Evolutionary conservation across 2,888 invertebrate species (phyloP), one percentile per base, ranked within the genome.

Genomic region (Micoletzkya japonica): DNA sequence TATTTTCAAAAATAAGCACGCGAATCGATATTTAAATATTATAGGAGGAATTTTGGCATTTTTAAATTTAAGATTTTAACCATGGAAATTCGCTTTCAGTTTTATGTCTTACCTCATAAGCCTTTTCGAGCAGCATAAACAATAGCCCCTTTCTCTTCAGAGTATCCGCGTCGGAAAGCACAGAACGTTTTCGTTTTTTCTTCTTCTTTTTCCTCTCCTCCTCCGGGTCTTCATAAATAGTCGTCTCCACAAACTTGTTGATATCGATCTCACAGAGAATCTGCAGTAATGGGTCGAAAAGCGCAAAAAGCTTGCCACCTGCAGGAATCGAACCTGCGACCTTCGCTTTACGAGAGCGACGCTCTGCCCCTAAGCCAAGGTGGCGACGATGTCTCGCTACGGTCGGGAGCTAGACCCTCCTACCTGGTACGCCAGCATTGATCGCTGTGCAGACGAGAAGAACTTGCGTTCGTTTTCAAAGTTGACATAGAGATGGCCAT

Each of bases 81-180:
- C 50, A 4, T 50, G 50, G 50, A n/a, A n/a, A n/a, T n/a, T n/a
- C n/a, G n/a, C n/a, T n/a, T n/a, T n/a, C n/a, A n/a, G n/a, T n/a
- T n/a, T n/a, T 50, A 50, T 50, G 50, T 14, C 76, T 20, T 7
- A 61, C 61, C 49, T 49, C 30, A 78, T 86, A 87, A 2, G 85
- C 83, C 4, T 81, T 78, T 68, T 86, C 85, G 82, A 86, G 83
- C 50, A 86, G 74, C 72, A 88, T 77, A 77, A 86, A 87, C 24
- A 85, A 83, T 26, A 88, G 77, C 64, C 87, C 87, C 86, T 77
- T 76, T 32, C 76, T 54, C 34, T 72, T 70, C 66, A 77, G 68
- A 3, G 73, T 7, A 39, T 63, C 59, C 2, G 61, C 49, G 14
- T 57, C 44, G 7, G 2, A 2, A 24, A 30, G 10, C 10, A 39